Conservation (phyloP, 1,140 invertebrate species). For the Cherax quadricarinatus region DNA sequence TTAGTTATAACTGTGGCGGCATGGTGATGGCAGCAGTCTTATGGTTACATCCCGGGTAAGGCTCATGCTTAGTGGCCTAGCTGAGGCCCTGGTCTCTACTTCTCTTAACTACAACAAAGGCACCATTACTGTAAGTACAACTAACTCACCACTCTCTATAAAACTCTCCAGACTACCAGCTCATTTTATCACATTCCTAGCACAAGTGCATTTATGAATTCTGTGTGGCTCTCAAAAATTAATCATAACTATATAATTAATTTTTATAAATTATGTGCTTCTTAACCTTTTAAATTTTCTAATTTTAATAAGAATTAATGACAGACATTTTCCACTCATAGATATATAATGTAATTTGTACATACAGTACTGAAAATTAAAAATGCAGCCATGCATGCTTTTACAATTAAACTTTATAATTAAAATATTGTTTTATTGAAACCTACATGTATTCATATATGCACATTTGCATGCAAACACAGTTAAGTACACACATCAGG, state of each 20-base stretch:
- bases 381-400: no score
- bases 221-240: neutral
- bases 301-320: no score
- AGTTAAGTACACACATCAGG: neutral
- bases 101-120: conserved; percentile 72
- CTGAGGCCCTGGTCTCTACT: conserved; percentile 69
- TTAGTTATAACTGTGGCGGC: conserved; percentile 45
- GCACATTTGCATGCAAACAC: neutral
- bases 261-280: no score
- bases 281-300: no score
- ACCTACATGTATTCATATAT: no score
- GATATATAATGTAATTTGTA: no score
- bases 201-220: neutral
- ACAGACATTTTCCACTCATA: no score
- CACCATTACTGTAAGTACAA: conserved; percentile 73
- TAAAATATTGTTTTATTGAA: no score
- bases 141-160: conserved; percentile 45
- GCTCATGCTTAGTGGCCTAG: conserved; percentile 67
- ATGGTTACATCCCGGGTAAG: conserved; percentile 72
- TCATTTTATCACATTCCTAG: neutral
- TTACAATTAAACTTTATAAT: no score
- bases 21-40: conserved; percentile 66
- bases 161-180: conserved; percentile 52
- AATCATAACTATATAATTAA: no score
- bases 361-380: no score